These are phyloP conservation scores for Drosophila gunungcola DNA, from an alignment of 1,140 invertebrate species.

Conservation along the genomic window DNA sequence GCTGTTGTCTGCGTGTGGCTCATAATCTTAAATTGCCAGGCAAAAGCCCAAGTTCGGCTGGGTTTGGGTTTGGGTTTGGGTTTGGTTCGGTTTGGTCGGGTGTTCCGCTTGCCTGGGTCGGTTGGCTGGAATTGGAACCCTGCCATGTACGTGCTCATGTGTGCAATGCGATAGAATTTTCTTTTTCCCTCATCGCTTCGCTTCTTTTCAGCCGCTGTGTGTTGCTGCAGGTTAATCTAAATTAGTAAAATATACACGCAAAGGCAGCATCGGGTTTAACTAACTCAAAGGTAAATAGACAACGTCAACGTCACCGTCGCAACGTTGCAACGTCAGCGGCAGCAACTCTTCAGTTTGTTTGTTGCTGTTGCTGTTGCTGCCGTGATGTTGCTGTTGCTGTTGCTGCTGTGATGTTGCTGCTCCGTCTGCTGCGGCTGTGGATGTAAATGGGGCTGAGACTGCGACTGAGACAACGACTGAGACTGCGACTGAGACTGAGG, in stretches of 20 bases:
- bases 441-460: slow-evolving; percentile 20
- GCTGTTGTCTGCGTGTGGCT: slow-evolving; percentile 67
- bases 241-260: slow-evolving; percentile 82
- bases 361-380: slow-evolving; percentile 7
- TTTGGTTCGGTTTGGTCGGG: slow-evolving; percentile 8
- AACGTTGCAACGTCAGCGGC: slow-evolving; percentile 63
- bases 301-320: slow-evolving; percentile 53
- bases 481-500: slow-evolving; percentile 3
- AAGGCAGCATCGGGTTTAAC: slow-evolving; percentile 57
- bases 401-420: slow-evolving; percentile 11
- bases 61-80: slow-evolving; percentile 4
- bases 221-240: slow-evolving; percentile 79
- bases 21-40: slow-evolving; percentile 80
- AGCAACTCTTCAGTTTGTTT: slow-evolving; percentile 78
- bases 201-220: neutral
- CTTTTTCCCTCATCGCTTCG: slow-evolving; percentile 8
- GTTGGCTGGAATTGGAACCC: slow-evolving; percentile 21
- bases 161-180: slow-evolving; percentile 77
- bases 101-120: neutral
- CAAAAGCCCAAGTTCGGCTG: slow-evolving; percentile 11
- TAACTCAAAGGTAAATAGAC: slow-evolving; percentile 77
- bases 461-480: slow-evolving; percentile 4
- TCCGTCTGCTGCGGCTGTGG: slow-evolving; percentile 41
- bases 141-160: slow-evolving; percentile 75
- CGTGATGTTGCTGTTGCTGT: slow-evolving; percentile 11